A percentile compares a stretch with the other conserved stretches of the same genome.
Conservation (phyloP, 92 coral and sea anemone genomes). For the Plumapathes pennacea region DNA sequence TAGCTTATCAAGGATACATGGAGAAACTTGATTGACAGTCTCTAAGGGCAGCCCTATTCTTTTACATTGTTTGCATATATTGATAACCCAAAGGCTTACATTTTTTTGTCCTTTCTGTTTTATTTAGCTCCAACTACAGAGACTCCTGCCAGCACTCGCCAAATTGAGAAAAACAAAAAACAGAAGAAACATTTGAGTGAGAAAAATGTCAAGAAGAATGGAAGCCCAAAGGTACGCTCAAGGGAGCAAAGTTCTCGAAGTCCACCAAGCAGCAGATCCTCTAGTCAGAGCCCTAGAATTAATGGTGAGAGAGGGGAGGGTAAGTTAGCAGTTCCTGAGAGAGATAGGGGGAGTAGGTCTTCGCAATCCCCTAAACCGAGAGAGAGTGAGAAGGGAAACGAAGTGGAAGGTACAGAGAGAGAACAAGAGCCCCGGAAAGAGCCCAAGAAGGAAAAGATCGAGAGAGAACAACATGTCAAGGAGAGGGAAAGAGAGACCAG, state of each 20-base stretch:
- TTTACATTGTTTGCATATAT: too few species aligned
- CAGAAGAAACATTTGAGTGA: too few species aligned
- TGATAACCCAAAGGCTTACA: too few species aligned
- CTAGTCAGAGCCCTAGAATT: conserved; percentile 17
- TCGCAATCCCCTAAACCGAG: conserved; percentile 58
- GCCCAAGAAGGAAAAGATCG: conserved; percentile 10
- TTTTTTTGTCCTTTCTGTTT: too few species aligned
- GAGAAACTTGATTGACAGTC: too few species aligned
- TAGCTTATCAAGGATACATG: too few species aligned
- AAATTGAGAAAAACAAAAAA: too few species aligned
- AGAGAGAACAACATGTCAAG: conserved; percentile 17
- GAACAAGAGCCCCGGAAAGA: conserved; percentile 12
- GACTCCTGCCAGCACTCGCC: too few species aligned
- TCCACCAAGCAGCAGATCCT: too few species aligned
- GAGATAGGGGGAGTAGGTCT: conserved; percentile 46
- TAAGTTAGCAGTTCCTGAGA: conserved; percentile 41
- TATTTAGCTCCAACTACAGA: too few species aligned
- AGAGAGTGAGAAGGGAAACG: conserved; percentile 53
- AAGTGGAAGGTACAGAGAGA: conserved; percentile 29
- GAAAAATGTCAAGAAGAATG: conserved; percentile 10
- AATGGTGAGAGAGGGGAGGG: conserved; percentile 47
- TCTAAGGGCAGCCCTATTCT: too few species aligned
- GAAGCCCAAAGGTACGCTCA: conserved; percentile 11
- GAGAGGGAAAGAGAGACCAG: conserved; percentile 31
- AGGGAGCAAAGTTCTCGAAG: conserved; percentile 36